A percentile compares a stretch with the other conserved stretches of the same genome.
Evolutionary conservation across 1,140 invertebrate genomes (phyloP).

Genomic region (Neelides sp.): DNA sequence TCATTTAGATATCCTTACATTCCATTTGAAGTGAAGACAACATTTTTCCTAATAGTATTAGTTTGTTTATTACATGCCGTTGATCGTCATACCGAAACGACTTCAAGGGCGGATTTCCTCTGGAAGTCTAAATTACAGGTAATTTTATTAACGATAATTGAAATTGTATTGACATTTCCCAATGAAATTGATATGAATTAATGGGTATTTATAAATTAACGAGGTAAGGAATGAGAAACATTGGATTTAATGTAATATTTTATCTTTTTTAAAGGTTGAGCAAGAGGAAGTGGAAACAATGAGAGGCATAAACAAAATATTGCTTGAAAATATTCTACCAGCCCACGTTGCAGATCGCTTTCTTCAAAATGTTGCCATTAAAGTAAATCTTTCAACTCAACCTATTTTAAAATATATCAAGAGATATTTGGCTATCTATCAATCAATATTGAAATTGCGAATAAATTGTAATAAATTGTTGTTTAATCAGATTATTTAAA

Average conservation of each 20-base stretch:
- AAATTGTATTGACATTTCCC: background rate
- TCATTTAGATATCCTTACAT: slow-evolving; percentile 50
- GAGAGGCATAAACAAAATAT: slow-evolving; percentile 78
- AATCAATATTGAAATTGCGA: background rate
- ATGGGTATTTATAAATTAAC: no score
- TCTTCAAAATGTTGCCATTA: slow-evolving; percentile 38
- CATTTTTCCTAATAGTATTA: slow-evolving; percentile 48
- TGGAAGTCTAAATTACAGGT: slow-evolving; percentile 70
- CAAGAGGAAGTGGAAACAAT: slow-evolving; percentile 90
- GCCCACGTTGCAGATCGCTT: slow-evolving; percentile 92
- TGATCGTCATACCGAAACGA: slow-evolving; percentile 73
- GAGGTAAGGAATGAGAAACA: background rate
- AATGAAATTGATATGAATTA: background rate
- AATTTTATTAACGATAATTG: background rate
- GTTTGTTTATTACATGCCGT: slow-evolving; percentile 55
- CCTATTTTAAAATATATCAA: background rate
- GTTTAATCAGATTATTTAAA: background rate
- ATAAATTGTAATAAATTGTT: slow-evolving; percentile 6
- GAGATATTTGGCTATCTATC: no score
- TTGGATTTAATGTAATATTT: background rate
- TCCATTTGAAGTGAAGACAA: slow-evolving; percentile 48
- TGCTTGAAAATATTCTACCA: slow-evolving; percentile 92
- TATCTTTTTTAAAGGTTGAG: slow-evolving; percentile 51
- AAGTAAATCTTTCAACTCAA: slow-evolving; percentile 18
- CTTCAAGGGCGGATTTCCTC: slow-evolving; percentile 72